phyloP scores from a whole-genome alignment of 1,140 invertebrate genomes.

The Pseudoatta argentina region DNA sequence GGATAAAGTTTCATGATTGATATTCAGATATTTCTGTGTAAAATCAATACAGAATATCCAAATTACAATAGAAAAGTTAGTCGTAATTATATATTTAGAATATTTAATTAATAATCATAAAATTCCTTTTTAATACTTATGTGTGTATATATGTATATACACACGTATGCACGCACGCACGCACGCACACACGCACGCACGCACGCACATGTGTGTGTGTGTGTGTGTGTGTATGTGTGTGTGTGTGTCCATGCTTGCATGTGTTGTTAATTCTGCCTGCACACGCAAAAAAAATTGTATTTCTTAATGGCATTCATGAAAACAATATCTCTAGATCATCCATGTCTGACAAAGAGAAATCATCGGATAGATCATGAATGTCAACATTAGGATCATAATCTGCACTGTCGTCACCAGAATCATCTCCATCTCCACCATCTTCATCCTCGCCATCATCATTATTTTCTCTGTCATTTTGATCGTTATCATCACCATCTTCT shows the following conservation, averaged over 20 bases:
- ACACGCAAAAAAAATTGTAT: slow-evolving; percentile 1
- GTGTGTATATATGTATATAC: slow-evolving; percentile 11
- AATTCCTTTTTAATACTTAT: slow-evolving; percentile 45
- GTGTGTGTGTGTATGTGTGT: no score
- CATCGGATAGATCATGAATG: slow-evolving; percentile 73
- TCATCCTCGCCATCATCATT: slow-evolving; percentile 83
- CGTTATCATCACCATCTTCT: slow-evolving; percentile 83
- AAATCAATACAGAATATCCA: background rate
- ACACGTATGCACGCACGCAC: background rate
- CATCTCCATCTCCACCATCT: slow-evolving; percentile 81
- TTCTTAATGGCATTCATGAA: slow-evolving; percentile 56
- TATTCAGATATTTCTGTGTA: background rate
- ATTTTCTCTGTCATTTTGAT: slow-evolving; percentile 84
- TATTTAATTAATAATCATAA: slow-evolving; percentile 24
- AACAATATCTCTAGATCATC: slow-evolving; percentile 79
- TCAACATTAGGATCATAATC: slow-evolving; percentile 76
- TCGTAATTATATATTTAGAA: slow-evolving; percentile 36
- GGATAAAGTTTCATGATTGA: no score
- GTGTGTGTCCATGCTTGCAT: background rate
- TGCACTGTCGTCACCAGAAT: slow-evolving; percentile 79
- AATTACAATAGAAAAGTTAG: background rate
- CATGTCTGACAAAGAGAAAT: slow-evolving; percentile 77
- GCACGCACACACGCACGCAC: background rate
- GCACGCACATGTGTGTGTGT: background rate
- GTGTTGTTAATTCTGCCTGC: background rate